Conservation (phyloP, 2,888 invertebrate species). For the Folsomia candida region DNA sequence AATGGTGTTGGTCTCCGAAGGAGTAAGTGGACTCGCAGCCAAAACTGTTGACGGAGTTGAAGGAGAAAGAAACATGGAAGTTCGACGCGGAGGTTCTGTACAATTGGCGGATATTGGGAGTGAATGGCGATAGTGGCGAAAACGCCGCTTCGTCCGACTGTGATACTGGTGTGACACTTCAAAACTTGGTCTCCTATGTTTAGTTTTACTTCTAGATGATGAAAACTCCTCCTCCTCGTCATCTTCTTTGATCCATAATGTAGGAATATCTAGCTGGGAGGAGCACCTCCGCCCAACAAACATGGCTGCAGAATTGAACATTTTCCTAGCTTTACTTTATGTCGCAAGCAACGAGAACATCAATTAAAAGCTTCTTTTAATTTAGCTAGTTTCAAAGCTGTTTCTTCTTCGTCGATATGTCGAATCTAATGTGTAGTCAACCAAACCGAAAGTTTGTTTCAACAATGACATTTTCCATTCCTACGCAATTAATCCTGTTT, state of each 20-base stretch:
- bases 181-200: conserved; percentile 33
- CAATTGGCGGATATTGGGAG: conserved; percentile 19
- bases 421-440: too few species aligned
- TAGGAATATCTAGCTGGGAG: conserved; percentile 49
- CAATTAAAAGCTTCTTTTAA: neutral
- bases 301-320: conserved; percentile 51
- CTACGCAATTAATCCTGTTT: too few species aligned
- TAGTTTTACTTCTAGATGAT: conserved; percentile 8
- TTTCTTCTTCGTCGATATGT: too few species aligned
- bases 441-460: too few species aligned
- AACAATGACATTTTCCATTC: too few species aligned
- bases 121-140: conserved; percentile 39
- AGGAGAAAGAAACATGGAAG: conserved; percentile 29
- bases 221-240: conserved; percentile 34
- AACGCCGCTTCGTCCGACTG: conserved; percentile 7
- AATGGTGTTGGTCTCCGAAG: conserved; percentile 28
- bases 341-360: neutral
- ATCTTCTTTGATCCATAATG: conserved; percentile 45
- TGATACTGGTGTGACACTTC: conserved; percentile 34
- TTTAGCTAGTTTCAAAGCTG: too few species aligned
- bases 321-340: conserved; percentile 17
- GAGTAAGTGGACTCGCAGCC: conserved; percentile 37
- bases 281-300: conserved; percentile 49
- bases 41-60: conserved; percentile 41
- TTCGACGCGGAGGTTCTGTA: neutral